A percentile compares a stretch with the other conserved stretches of the same genome.
These are phyloP conservation scores for Pseudolaguvia tuberculata DNA, from an alignment of 2,113 vertebrate genomes.

Conservation along the genomic window DNA sequence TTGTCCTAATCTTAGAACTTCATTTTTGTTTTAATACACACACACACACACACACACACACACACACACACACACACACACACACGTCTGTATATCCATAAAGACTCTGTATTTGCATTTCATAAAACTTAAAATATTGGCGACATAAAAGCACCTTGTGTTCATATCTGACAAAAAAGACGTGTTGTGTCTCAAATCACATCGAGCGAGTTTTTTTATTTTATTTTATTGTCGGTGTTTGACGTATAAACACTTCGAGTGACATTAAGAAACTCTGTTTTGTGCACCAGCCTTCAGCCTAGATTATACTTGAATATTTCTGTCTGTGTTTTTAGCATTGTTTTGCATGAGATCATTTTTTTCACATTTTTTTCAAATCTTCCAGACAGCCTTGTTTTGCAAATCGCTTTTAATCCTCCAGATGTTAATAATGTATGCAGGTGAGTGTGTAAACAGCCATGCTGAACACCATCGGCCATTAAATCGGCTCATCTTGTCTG, in stretches of 20 bases:
- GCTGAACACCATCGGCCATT: neutral
- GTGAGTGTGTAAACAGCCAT: neutral
- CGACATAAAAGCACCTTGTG: neutral
- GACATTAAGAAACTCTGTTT: too few species aligned
- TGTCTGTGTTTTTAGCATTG: neutral
- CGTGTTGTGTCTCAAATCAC: neutral
- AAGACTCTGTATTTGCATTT: neutral
- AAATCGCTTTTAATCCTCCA: neutral
- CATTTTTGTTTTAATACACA: neutral
- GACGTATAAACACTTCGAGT: neutral
- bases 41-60: neutral
- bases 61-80: neutral
- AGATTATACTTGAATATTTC: too few species aligned
- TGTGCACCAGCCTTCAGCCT: too few species aligned
- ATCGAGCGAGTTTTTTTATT: neutral
- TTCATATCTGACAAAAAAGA: neutral
- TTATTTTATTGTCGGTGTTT: neutral
- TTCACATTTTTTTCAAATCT: neutral
- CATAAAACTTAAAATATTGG: neutral
- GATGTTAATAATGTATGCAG: neutral
- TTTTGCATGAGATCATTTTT: neutral
- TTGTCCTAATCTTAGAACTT: constrained; percentile 2
- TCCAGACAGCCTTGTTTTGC: neutral
- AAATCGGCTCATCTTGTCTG: too few species aligned
- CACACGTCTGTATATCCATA: too few species aligned